These are phyloP conservation scores for Eciton burchellii DNA, from an alignment of 1,140 invertebrate species.

Conservation along the genomic window DNA sequence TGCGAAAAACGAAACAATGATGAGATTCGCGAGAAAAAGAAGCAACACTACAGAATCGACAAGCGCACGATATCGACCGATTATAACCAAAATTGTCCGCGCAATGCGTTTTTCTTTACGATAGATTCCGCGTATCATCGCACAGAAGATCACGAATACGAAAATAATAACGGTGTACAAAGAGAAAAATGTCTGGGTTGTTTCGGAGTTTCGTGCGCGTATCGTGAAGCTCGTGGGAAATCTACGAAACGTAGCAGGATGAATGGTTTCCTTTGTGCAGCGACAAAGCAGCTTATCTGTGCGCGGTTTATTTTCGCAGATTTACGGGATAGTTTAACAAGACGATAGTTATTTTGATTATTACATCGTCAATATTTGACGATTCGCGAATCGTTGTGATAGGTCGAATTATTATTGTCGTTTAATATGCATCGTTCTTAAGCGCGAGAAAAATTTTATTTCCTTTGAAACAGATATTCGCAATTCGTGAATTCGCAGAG, in stretches of 20 bases:
- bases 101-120: conserved; percentile 25
- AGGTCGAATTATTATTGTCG: background rate
- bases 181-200: conserved; percentile 38
- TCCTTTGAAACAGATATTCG: background rate
- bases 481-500: background rate
- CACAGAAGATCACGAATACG: conserved; percentile 36
- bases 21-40: background rate
- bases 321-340: conserved; percentile 6
- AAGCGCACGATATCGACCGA: conserved; percentile 4
- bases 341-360: conserved; percentile 7
- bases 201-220: conserved; percentile 12
- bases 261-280: conserved; percentile 38
- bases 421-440: background rate
- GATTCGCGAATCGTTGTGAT: conserved; percentile 15
- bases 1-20: conserved; percentile 36
- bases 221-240: conserved; percentile 49
- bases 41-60: background rate
- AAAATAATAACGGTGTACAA: conserved; percentile 39
- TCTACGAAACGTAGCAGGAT: conserved; percentile 42
- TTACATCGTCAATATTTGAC: background rate
- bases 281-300: conserved; percentile 42
- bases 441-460: conserved; percentile 3
- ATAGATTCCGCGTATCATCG: conserved; percentile 43
- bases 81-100: conserved; percentile 32
- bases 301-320: background rate